These are phyloP conservation scores for Conchocele bisecta DNA, from an alignment of 2,888 invertebrate genomes.

Conservation along the genomic window DNA sequence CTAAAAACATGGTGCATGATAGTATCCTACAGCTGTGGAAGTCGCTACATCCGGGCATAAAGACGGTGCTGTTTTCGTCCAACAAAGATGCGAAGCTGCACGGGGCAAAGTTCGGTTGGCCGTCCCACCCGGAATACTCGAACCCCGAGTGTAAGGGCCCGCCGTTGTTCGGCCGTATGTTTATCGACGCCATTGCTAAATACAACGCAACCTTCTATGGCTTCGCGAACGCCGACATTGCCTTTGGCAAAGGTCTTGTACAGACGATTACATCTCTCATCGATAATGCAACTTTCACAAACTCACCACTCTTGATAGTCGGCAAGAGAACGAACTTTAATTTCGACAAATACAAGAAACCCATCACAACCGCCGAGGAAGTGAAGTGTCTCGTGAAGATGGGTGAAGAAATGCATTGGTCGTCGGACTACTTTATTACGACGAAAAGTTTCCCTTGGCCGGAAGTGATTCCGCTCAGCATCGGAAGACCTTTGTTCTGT, in stretches of 20 bases:
- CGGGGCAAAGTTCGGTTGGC: neutral
- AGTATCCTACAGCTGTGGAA: constrained; percentile 1
- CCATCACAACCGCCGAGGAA: constrained; percentile 1
- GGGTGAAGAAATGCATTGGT: constrained; percentile 14
- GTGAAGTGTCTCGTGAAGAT: neutral
- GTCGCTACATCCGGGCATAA: neutral
- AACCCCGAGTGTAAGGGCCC: neutral
- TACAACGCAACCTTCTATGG: constrained; percentile 19
- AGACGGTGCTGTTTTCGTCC: constrained; percentile 2
- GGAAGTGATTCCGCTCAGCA: constrained; percentile 16
- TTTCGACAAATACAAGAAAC: constrained; percentile 4
- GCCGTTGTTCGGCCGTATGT: constrained; percentile 3
- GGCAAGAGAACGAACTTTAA: constrained; percentile 11
- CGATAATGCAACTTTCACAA: neutral
- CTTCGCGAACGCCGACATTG: constrained; percentile 16
- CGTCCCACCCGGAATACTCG: neutral
- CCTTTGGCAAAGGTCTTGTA: constrained; percentile 8
- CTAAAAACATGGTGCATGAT: neutral
- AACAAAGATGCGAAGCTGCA: constrained; percentile 5
- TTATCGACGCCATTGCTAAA: neutral
- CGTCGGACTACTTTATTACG: constrained; percentile 13
- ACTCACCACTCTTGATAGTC: neutral
- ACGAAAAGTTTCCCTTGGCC: constrained; percentile 8
- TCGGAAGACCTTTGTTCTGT: constrained; percentile 19
- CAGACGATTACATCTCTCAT: neutral